These are phyloP conservation scores for Acanthiza pusilla DNA, from an alignment of 2,797 vertebrate species.

Conservation along the genomic window DNA sequence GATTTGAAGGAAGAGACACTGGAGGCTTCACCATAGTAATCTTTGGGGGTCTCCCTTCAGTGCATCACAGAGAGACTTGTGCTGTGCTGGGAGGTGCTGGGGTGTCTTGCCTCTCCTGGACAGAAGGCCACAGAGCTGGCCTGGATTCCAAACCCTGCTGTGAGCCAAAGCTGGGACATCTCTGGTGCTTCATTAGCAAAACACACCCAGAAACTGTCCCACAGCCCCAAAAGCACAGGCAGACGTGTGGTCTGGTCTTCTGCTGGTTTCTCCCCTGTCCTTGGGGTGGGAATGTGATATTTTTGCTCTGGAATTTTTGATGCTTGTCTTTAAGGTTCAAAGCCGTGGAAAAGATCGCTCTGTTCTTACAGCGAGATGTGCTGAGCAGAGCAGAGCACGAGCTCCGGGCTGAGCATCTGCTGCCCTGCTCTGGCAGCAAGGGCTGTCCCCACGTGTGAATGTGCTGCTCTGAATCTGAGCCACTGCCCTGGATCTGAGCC, in stretches of 20 bases:
- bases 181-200: neutral
- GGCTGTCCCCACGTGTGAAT: rapidly evolving
- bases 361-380: rapidly evolving
- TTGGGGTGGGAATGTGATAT: rapidly evolving
- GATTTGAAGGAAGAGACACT: conserved; percentile 72
- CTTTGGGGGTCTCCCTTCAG: neutral
- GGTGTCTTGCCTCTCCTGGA: neutral
- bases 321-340: neutral
- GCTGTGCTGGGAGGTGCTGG: neutral
- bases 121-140: neutral
- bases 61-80: neutral
- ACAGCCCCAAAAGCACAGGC: rapidly evolving
- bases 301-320: neutral
- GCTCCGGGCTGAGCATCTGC: neutral
- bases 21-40: conserved; percentile 69
- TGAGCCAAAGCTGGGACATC: neutral
- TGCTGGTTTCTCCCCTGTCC: neutral
- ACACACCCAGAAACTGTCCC: neutral
- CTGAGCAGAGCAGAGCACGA: neutral
- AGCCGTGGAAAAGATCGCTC: neutral
- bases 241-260: rapidly evolving
- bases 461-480: neutral
- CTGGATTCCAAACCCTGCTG: neutral
- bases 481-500: neutral
- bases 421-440: neutral